Conservation (phyloP, 2,888 invertebrate genomes). For the Hoplodrina blanda region DNA sequence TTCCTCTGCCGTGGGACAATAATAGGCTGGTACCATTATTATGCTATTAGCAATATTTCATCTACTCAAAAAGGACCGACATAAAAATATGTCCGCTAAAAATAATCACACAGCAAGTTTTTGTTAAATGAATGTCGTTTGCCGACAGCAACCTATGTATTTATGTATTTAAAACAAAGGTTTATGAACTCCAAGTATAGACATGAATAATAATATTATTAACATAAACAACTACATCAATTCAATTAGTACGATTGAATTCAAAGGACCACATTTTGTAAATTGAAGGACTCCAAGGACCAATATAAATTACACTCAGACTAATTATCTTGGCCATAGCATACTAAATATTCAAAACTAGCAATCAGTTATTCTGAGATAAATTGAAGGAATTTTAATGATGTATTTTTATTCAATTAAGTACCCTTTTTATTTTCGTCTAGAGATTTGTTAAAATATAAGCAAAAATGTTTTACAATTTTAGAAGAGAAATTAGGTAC, state of each 20-base stretch:
- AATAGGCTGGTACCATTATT: too few relatives aligned
- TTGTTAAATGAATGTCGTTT: not conserved
- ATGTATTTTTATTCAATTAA: constrained; percentile 7
- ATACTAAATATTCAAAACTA: constrained; percentile 41
- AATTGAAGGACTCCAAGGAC: constrained; percentile 14
- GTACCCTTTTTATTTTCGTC: constrained; percentile 12
- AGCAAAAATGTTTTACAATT: not conserved
- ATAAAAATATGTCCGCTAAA: not conserved
- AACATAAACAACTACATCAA: not conserved
- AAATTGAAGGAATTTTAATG: constrained; percentile 1
- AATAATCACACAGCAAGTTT: not conserved
- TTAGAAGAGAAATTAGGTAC: not conserved
- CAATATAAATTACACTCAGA: constrained; percentile 22
- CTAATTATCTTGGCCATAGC: constrained; percentile 7
- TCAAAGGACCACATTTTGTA: constrained; percentile 13
- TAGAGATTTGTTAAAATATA: not conserved
- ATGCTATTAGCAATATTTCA: too few relatives aligned
- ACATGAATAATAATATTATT: not conserved
- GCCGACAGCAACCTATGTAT: not conserved
- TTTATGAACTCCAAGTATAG: not conserved
- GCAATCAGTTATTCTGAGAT: constrained; percentile 14
- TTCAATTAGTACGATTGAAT: constrained; percentile 12
- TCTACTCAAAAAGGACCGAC: not conserved
- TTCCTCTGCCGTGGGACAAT: too few relatives aligned
- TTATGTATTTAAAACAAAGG: not conserved